These are phyloP conservation scores for Amiota communis DNA, from an alignment of 2,888 invertebrate species.

Conservation along the genomic window DNA sequence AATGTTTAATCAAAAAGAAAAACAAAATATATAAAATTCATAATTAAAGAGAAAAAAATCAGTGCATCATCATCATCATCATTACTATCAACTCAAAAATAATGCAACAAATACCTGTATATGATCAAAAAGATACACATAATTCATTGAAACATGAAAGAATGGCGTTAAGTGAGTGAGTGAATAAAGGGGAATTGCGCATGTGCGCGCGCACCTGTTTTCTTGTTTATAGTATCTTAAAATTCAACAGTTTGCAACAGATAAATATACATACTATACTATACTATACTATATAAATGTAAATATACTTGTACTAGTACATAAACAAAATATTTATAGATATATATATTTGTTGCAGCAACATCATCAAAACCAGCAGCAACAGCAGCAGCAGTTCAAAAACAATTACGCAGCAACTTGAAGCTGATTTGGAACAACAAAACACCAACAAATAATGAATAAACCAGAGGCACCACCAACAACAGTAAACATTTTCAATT, in stretches of 20 bases:
- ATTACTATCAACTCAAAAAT: neutral
- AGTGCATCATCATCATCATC: neutral
- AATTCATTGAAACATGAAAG: too few species aligned
- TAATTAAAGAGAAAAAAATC: neutral
- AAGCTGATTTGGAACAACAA: neutral
- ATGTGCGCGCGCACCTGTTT: conserved; percentile 27
- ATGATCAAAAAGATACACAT: too few species aligned
- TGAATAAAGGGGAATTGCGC: conserved; percentile 4
- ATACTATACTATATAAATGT: too few species aligned
- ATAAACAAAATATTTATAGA: neutral
- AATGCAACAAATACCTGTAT: too few species aligned
- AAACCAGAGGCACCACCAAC: neutral
- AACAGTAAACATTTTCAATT: neutral
- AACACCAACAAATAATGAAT: neutral
- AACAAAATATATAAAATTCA: neutral
- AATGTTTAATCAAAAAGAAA: neutral
- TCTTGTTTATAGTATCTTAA: neutral
- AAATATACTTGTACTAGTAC: neutral
- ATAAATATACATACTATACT: too few species aligned
- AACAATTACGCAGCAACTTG: conserved; percentile 6
- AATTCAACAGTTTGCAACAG: too few species aligned
- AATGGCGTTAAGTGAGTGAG: neutral
- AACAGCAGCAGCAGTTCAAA: conserved; percentile 25
- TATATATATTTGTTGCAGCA: conserved; percentile 16
- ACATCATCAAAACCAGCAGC: conserved; percentile 42